A percentile compares a stretch with the other conserved stretches of the same genome.
phyloP scores from a whole-genome alignment of 1,140 invertebrate species.

The Ceratina australensis region DNA sequence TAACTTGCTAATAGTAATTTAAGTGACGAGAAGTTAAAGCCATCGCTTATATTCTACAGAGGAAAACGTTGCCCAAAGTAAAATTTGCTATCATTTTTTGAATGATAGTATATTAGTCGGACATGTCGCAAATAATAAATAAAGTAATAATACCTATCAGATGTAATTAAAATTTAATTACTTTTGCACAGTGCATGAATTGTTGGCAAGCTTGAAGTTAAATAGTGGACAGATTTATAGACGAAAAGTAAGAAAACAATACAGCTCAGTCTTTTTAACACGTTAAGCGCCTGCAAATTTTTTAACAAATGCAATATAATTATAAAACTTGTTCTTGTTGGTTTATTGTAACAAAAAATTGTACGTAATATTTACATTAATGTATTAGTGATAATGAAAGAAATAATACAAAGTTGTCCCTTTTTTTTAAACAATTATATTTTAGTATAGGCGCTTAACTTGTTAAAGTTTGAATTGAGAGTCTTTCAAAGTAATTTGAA shows the following conservation, averaged over 20 bases:
- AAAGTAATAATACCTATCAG: slow-evolving; percentile 47
- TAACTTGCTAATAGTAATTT: not conserved
- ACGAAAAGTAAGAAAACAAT: slow-evolving; percentile 54
- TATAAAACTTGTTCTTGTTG: slow-evolving; percentile 19
- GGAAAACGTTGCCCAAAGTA: not conserved
- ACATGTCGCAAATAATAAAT: slow-evolving; percentile 14
- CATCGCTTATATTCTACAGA: not conserved
- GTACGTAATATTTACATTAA: not conserved
- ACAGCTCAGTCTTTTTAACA: slow-evolving; percentile 35
- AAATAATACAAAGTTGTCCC: slow-evolving; percentile 18
- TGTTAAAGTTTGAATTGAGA: slow-evolving; percentile 26
- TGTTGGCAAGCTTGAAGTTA: slow-evolving; percentile 71
- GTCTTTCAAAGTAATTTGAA: not conserved
- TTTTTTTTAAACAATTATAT: not conserved
- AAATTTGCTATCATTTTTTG: too few species aligned
- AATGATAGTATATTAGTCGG: too few species aligned
- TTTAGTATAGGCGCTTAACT: slow-evolving; percentile 35
- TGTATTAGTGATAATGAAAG: slow-evolving; percentile 2
- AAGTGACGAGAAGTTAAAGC: not conserved
- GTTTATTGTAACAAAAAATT: not conserved
- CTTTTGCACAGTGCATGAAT: slow-evolving; percentile 72
- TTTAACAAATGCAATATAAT: slow-evolving; percentile 4
- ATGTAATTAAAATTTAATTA: slow-evolving; percentile 49
- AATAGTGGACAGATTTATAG: slow-evolving; percentile 59
- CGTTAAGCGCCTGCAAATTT: slow-evolving; percentile 31